A percentile compares a stretch with the other conserved stretches of the same genome.
Conservation (phyloP, 2,797 vertebrate genomes). For the Platyrinchus mystaceus region DNA sequence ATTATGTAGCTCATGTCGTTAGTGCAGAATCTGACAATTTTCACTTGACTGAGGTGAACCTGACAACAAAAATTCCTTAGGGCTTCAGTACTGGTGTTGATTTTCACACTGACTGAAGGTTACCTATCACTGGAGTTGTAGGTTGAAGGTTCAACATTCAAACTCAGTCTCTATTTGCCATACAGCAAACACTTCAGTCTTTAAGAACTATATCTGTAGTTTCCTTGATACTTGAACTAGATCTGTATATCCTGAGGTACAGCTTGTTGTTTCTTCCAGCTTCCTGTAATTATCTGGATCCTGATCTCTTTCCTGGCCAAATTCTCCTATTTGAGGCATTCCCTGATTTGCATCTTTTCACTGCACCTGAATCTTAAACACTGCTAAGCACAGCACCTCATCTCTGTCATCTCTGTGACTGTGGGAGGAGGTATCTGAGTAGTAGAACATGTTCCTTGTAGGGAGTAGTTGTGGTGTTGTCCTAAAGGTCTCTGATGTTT, state of each 20-base stretch:
- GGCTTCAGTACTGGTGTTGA: not conserved
- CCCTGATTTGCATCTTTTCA: not conserved
- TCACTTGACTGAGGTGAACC: not conserved
- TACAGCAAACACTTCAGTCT: not conserved
- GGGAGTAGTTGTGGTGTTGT: not conserved
- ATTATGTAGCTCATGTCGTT: accelerated
- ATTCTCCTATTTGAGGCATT: not conserved
- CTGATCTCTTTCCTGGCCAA: not conserved
- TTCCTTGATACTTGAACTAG: not conserved
- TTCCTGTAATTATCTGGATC: not conserved
- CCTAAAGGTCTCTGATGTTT: not conserved
- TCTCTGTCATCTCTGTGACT: not conserved
- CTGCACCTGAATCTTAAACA: not conserved
- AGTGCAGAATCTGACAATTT: not conserved
- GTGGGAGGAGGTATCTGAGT: not conserved
- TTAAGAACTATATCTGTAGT: not conserved
- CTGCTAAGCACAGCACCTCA: not conserved
- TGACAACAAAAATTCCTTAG: not conserved
- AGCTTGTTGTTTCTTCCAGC: not conserved
- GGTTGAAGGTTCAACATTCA: not conserved
- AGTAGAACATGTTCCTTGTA: not conserved
- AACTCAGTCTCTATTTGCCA: not conserved
- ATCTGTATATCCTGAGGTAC: not conserved
- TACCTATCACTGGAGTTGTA: not conserved
- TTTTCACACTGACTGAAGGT: not conserved